Evolutionary conservation across 2,797 vertebrate species (phyloP), one percentile per base, ranked within the genome.

Genomic region (Chrosomus eos): DNA sequence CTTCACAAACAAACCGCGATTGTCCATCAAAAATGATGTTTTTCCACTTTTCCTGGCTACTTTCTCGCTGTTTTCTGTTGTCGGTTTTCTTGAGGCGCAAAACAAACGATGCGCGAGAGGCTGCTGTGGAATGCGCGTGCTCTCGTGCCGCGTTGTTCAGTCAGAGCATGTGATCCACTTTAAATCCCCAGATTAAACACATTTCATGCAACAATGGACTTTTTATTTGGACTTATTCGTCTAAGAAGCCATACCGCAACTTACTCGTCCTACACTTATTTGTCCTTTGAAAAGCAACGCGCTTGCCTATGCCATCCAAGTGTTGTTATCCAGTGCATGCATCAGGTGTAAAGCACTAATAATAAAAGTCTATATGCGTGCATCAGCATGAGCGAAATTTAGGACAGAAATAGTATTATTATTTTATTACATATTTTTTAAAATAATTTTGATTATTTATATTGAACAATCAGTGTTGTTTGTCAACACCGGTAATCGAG

Each of bases 101-200:
- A 80, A 60, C 66, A 73, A 80, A 53, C 82, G 73, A 55, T 53
- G 73, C 82, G 26, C 13, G 73, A 58, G 55, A 28, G 51, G 80
- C 84, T 58, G 43, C 6, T 86, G 16, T 87, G 87, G 83, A 78
- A 87, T 88, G 87, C 80, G 87, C 87, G 82, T 45, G 82, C 33
- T 76, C 79, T 84, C 85, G 70, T 85, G 45, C 67, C 74, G 88
- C 58, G 73, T 70, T 45, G 82, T 75, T 81, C 87, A 19, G 84
- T 86, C 90, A 55, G 91, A 92, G 84, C 94, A 95, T 94, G 95
- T 95, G 95, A 95, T 93, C 92, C 87, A 43, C 86, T 86, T 91
- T 85, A 93, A 94, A 94, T 90, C 92, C 79, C 82, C 92, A 92
- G 93, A 94, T 95, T 95, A 93, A 90, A 92, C 62, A 62, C 80